Evolutionary conservation across 2,113 vertebrate genomes (phyloP), one percentile per base, ranked within the genome.

Genomic region (Neodontobutis hainanensis): DNA sequence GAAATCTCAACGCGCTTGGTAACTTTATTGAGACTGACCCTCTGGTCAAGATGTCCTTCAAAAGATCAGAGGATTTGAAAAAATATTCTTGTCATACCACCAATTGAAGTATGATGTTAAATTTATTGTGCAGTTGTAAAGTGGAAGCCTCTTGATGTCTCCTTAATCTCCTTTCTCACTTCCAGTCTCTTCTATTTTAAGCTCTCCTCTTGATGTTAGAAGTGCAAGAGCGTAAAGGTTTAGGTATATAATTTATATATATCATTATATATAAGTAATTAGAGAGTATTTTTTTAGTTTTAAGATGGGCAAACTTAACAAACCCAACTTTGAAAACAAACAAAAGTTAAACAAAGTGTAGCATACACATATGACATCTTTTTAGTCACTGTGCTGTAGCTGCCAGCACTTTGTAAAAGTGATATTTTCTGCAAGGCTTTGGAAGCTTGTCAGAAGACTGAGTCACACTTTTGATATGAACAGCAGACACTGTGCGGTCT

Each of bases 81-180:
- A 52, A 52, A 9, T 71, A 66, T 67, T 51, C 9, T 11, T 47
- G 35, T 53, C 4, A 5, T 52, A 55, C 44, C 59, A 34, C 74
- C 38, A 16, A 3, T 27, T 27, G 3, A n/a, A 57, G 53, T 53
- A 68, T 78, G 61, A 74, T 85, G 51, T 78, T 27, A 66, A 56
- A 85, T 87, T 71, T 73, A 81, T 77, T 50, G 66, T 61, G 7
- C 27, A 9, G 15, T 46, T 67, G 50, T 62, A 65, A 49, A 75
- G 48, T 51, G 19, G 53, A 66, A 77, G 55, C 60, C 76, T 52
- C 61, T 73, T 75, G 71, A 77, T 69, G 66, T 62, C 80, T 51
- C 11, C 27, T 11, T n/a, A 51, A 32, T 51, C 19, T 19, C 8
- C 16, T 8, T 19, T 50, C 8, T 52, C 65, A 69, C 68, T 82